Conservation (phyloP, 2,113 vertebrate species). For the Rhabdomys dilectus region DNA sequence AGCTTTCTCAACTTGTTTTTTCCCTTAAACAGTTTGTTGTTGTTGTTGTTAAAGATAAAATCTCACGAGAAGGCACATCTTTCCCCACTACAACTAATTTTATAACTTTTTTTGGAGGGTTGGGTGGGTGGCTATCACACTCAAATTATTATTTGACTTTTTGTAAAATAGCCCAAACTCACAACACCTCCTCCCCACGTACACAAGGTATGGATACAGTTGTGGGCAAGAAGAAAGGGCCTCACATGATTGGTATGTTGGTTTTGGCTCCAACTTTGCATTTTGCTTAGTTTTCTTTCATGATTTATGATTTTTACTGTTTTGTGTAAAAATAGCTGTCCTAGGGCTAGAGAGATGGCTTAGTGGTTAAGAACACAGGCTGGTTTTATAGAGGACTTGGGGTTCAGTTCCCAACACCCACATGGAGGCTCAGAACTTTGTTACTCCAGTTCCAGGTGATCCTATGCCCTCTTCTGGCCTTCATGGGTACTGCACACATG, state of each 20-base stretch:
- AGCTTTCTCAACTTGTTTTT: neutral
- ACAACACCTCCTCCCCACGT: neutral
- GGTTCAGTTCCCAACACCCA: neutral
- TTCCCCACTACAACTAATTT: neutral
- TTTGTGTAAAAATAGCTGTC: neutral
- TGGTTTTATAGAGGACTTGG: neutral
- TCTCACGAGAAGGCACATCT: neutral
- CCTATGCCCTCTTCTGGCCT: neutral
- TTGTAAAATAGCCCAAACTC: neutral
- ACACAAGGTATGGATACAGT: neutral
- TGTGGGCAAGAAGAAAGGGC: neutral
- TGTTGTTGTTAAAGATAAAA: neutral
- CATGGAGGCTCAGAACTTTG: neutral
- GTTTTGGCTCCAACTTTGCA: neutral
- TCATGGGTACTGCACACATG: neutral
- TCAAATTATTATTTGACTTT: constrained; percentile 1
- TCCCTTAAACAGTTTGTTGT: neutral
- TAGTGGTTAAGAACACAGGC: neutral
- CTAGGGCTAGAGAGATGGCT: neutral
- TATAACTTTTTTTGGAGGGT: neutral
- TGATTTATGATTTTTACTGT: neutral
- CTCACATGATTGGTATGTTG: neutral
- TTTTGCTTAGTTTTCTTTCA: neutral
- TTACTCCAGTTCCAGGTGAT: neutral
- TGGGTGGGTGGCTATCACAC: neutral